phyloP scores from a whole-genome alignment of 2,113 vertebrate species.

The Monarcha castaneiventris region DNA sequence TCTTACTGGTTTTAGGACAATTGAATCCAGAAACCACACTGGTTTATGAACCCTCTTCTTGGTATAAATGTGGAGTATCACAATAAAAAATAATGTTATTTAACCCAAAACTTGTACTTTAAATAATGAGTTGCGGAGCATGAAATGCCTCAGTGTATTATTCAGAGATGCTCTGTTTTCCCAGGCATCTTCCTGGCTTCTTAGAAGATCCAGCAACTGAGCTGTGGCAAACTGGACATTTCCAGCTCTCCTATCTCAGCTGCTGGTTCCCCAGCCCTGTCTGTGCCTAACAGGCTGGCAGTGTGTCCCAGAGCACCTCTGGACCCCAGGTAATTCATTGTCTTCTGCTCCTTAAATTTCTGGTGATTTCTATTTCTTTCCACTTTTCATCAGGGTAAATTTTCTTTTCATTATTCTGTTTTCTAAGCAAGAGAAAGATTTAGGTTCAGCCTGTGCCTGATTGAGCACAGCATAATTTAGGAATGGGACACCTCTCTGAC shows the following conservation, averaged over 20 bases:
- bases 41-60: not conserved
- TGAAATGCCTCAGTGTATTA: not conserved
- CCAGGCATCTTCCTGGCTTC: not conserved
- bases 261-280: not conserved
- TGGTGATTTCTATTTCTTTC: not conserved
- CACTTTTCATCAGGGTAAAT: not conserved
- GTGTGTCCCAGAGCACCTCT: not conserved
- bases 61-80: not conserved
- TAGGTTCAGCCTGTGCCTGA: not conserved
- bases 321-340: not conserved
- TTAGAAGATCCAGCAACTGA: not conserved
- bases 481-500: not conserved
- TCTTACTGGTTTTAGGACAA: not conserved
- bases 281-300: not conserved
- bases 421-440: not conserved
- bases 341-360: not conserved
- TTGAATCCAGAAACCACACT: not conserved
- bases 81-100: not conserved
- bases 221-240: not conserved
- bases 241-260: not conserved
- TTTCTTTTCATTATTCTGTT: not conserved
- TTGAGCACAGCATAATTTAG: not conserved
- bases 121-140: not conserved
- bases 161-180: not conserved
- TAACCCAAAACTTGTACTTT: not conserved